These are phyloP conservation scores for Petrocephalus schoutedeni DNA, from an alignment of 2,797 vertebrate species.

Conservation along the genomic window DNA sequence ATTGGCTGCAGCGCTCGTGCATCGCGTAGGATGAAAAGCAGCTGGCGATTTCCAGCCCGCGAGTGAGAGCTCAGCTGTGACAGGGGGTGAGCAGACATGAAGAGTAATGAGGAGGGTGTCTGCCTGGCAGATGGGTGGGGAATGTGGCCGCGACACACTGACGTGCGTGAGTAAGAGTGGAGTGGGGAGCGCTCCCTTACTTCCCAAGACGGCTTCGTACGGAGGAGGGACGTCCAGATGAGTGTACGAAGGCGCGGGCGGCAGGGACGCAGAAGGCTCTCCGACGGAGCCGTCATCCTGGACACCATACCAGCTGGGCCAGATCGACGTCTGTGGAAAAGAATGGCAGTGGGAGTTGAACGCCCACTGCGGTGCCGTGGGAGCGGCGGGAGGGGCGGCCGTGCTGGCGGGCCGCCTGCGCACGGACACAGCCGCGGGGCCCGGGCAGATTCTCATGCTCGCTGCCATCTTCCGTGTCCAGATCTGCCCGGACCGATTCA, in stretches of 20 bases:
- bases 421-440: not conserved
- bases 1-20: not conserved
- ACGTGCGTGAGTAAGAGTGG: not conserved
- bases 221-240: constrained; percentile 75
- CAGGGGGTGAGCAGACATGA: not conserved
- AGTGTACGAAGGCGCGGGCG: constrained; percentile 68
- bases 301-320: constrained; percentile 72
- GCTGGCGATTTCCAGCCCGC: not conserved
- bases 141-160: not conserved
- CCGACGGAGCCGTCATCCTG: constrained; percentile 71
- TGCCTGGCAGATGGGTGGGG: not conserved
- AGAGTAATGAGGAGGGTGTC: not conserved
- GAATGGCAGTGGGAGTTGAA: constrained; percentile 12
- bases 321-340: constrained; percentile 63
- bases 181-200: constrained; percentile 44
- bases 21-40: not conserved
- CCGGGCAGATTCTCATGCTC: not conserved
- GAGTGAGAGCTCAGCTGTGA: not conserved
- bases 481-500: not conserved
- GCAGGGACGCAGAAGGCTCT: constrained; percentile 64
- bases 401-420: not conserved
- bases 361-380: constrained; percentile 6
- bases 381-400: not conserved
- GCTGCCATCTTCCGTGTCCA: not conserved
- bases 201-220: constrained; percentile 71